Evolutionary conservation across 1,140 invertebrate species (phyloP), one percentile per base, ranked within the genome.

Genomic region (Dolichoris vasculosae): DNA sequence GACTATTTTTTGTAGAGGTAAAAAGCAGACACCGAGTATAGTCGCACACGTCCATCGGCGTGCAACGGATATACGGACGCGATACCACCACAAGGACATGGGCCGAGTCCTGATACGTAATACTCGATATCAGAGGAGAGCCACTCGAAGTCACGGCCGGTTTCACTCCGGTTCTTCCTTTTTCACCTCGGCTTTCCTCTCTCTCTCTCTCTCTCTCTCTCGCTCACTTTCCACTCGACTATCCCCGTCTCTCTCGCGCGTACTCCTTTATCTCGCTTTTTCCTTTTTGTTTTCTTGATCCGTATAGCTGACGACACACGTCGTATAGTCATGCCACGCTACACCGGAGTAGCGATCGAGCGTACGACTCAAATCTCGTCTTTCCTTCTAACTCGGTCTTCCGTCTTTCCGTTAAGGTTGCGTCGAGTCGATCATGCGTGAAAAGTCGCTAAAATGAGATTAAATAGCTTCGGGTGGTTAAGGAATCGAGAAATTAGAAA

Each of bases 101-200:
- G 40, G 23, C 40, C 84, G 77, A 67, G 55, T 83, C 83, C 76
- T 86, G 87, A 88, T 88, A 88, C 83, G 82, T 87, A 88, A 87
- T 87, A 86, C 80, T 86, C 79, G 87, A 87, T 88, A 88, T 88
- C 87, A 78, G 75, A 86, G 82, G 32, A 82, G 87, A 88, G 84
- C 81, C 82, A 83, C 82, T 64, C 69, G 38, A 32, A 84, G 87
- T 87, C 84, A 84, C 81, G 87, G 87, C 88, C 88, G 87, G 85
- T 88, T 87, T 87, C 59, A n/a, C 84, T 38, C 17, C 69, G 46
- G 13, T 63, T 82, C 55, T 71, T 64, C n/a, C 82, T 78, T 32
- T 84, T 59, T 69, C 75, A 30, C 7, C 40, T 51, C 46, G 0
- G 2, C 26, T n/a, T 48, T 43, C n/a, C 8, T 23, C 43, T 76